A percentile compares a stretch with the other conserved stretches of the same genome.
Conservation (phyloP, 2,113 vertebrate species). For the Thamnaconus septentrionalis region DNA sequence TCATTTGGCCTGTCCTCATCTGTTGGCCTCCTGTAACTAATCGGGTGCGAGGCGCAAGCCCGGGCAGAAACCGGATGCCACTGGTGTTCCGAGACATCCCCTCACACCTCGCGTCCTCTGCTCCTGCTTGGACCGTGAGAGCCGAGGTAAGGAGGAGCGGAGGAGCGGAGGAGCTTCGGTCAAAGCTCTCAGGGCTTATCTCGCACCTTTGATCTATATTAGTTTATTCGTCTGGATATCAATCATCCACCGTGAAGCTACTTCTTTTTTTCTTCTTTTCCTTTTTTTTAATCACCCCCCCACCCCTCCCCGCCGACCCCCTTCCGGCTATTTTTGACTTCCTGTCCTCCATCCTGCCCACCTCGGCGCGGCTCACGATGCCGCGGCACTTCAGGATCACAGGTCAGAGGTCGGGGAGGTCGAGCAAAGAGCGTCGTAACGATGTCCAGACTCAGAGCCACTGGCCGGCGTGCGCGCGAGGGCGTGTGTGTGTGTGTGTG, state of each 20-base stretch:
- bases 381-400: slow-evolving; percentile 65
- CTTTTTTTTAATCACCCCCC: slow-evolving; percentile 26
- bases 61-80: slow-evolving; percentile 59
- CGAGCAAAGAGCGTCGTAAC: slow-evolving; percentile 66
- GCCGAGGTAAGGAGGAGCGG: background rate
- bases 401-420: slow-evolving; percentile 72
- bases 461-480: slow-evolving; percentile 46
- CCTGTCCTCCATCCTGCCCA: slow-evolving; percentile 58
- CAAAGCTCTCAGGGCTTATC: slow-evolving; percentile 22
- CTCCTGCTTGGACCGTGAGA: slow-evolving; percentile 22
- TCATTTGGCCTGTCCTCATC: slow-evolving; percentile 54
- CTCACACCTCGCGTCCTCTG: slow-evolving; percentile 61
- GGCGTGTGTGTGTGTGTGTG: slow-evolving; percentile 35
- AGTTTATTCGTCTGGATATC: slow-evolving; percentile 69
- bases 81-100: slow-evolving; percentile 50
- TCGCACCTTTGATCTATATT: slow-evolving; percentile 67
- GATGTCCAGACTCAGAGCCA: slow-evolving; percentile 72
- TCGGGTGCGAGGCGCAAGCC: slow-evolving; percentile 58
- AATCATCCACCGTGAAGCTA: slow-evolving; percentile 49
- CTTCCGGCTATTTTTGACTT: slow-evolving; percentile 24
- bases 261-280: too few relatives aligned
- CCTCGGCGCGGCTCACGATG: slow-evolving; percentile 65
- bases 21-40: slow-evolving; percentile 61
- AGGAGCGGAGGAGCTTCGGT: slow-evolving; percentile 21
- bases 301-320: slow-evolving; percentile 49